Evolutionary conservation across 2,888 invertebrate species (phyloP), one percentile per base, ranked within the genome.

Genomic region (Taphrorychus bicolor): DNA sequence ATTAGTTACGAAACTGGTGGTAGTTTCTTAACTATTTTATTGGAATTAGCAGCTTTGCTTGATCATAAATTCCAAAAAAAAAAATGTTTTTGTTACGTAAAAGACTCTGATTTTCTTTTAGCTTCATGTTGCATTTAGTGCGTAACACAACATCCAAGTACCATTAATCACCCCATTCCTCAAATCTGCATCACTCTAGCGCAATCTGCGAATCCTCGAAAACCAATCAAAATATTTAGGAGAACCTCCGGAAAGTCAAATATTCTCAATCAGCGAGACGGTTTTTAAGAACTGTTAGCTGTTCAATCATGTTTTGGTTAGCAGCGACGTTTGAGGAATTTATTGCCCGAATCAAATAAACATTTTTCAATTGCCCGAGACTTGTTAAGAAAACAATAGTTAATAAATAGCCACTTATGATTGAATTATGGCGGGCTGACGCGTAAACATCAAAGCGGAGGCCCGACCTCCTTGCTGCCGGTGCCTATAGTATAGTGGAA

Each of bases 201-300:
- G 51, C 62, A 53, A 54, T 59, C 69, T 59, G 60, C 60, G 41
- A 60, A 64, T 60, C 40, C 59, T 76, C 76, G 73, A 75, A 73
- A 67, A 74, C 73, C 73, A 74, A 78, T 80, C 79, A 78, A 78
- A 80, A 80, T 79, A 80, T 79, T 80, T 80, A 75, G 75, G 75
- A 71, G 72, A 73, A 70, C 61, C 66, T 76, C 76, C 62, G 77
- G 78, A 79, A 77, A 76, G 68, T 73, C 21, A 62, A 67, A 67
- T 67, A 67, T 56, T 16, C 73, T 78, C 77, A 73, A 71, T 79
- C 78, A 76, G 59, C 79, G 21, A 22, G 21, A 40, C 57, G 41
- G 53, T 69, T 69, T 66, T 69, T 66, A 61, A 65, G 40, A 64
- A 67, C 48, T 67, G 62, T 62, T 62, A 17, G 59, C 51, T 67